Percentiles rank a stretch among this genome's conserved stretches.
Conservation (phyloP, 2,888 invertebrate species). For the Tenthredo distinguenda region DNA sequence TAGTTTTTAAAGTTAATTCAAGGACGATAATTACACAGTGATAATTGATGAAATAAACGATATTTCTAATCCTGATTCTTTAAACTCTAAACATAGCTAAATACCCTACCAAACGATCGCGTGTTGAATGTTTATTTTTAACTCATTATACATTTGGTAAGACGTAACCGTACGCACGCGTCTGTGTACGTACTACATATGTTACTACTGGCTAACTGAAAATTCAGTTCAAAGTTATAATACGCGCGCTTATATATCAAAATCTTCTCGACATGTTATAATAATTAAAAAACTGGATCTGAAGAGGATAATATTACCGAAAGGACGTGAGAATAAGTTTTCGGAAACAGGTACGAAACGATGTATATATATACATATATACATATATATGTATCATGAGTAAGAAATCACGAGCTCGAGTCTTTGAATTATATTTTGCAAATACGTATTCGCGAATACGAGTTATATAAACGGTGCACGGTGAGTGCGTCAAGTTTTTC, state of each 20-base stretch:
- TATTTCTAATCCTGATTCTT: not conserved
- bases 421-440: not conserved
- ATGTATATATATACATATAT: not conserved
- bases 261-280: not conserved
- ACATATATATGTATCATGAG: no score
- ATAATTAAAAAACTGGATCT: not conserved
- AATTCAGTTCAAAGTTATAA: not conserved
- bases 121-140: constrained; percentile 42
- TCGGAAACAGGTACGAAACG: not conserved
- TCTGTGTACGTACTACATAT: not conserved
- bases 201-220: not conserved
- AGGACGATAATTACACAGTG: not conserved
- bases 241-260: not conserved
- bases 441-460: not conserved
- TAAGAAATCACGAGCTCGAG: not conserved
- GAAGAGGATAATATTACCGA: not conserved
- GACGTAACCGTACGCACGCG: not conserved
- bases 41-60: constrained; percentile 9
- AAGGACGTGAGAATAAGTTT: not conserved
- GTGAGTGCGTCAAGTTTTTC: not conserved
- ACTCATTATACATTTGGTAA: constrained; percentile 22
- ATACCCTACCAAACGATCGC: not conserved
- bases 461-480: not conserved
- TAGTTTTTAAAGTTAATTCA: constrained; percentile 35
- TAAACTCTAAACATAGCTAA: constrained; percentile 7